Evolutionary conservation across 2,797 vertebrate genomes (phyloP).

Genomic region (Florisuga fusca): DNA sequence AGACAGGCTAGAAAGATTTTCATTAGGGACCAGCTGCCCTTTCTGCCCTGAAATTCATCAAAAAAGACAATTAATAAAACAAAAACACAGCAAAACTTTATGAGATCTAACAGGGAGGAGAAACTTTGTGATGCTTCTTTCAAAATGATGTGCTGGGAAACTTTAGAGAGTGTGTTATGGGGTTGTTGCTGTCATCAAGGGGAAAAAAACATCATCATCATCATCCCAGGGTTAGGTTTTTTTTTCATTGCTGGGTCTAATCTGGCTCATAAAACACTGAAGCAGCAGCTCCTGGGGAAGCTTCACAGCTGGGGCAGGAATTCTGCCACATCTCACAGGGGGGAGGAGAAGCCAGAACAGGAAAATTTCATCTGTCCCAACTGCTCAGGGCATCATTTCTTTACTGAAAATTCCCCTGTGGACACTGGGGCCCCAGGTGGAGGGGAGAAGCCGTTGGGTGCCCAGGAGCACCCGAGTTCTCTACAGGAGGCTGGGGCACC

Average conservation of each 20-base stretch:
- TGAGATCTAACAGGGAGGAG: not conserved
- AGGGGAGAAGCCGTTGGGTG: not conserved
- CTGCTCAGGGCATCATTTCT: not conserved
- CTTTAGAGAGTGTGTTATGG: too few relatives aligned
- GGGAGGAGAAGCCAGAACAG: not conserved
- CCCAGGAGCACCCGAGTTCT: not conserved
- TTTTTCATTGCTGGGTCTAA: too few relatives aligned
- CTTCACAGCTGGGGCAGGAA: not conserved
- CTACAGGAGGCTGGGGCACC: not conserved
- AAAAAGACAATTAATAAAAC: not conserved
- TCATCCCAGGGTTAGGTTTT: too few relatives aligned
- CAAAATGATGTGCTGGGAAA: too few relatives aligned
- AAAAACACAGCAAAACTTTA: too few relatives aligned
- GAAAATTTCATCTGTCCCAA: not conserved
- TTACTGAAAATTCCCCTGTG: not conserved
- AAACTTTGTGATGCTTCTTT: not conserved
- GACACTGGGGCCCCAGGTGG: not conserved
- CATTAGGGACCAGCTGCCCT: conserved; percentile 51
- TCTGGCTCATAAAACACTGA: too few relatives aligned
- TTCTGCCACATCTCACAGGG: not conserved
- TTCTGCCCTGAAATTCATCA: conserved; percentile 50
- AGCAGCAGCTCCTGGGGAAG: not conserved
- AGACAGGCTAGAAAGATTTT: conserved; percentile 73
- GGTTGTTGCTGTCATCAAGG: too few relatives aligned
- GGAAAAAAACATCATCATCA: too few relatives aligned